Evolutionary conservation across 1,140 invertebrate species (phyloP).

Genomic region (Ceratina calcarata): DNA sequence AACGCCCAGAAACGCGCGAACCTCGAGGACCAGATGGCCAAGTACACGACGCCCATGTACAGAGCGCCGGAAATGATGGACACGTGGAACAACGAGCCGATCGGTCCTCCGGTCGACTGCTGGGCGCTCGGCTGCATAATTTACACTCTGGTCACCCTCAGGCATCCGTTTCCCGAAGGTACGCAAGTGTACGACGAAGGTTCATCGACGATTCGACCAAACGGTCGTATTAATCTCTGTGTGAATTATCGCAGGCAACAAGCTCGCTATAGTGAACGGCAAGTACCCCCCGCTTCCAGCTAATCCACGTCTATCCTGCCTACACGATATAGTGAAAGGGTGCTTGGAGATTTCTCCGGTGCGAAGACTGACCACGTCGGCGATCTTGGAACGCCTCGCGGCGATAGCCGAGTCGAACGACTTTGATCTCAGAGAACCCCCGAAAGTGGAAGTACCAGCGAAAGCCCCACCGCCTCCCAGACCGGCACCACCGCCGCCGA

Average conservation of each 20-base stretch:
- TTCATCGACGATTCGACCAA: neutral
- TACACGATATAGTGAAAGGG: conserved; percentile 95
- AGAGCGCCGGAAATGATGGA: conserved; percentile 98
- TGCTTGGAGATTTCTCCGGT: conserved; percentile 92
- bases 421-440: conserved; percentile 88
- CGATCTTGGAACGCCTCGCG: conserved; percentile 91
- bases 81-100: conserved; percentile 97
- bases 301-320: conserved; percentile 90
- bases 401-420: conserved; percentile 92
- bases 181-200: neutral
- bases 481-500: conserved; percentile 57
- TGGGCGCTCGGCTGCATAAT: conserved; percentile 99
- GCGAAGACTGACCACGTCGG: conserved; percentile 87
- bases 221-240: neutral
- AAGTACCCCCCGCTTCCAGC: conserved; percentile 93
- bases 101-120: conserved; percentile 93
- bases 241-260: conserved; percentile 83
- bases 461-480: conserved; percentile 64
- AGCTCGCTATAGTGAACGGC: conserved; percentile 97
- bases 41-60: conserved; percentile 93
- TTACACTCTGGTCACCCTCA: conserved; percentile 94
- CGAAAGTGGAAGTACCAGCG: conserved; percentile 83
- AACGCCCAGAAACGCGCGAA: conserved; percentile 93
- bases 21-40: conserved; percentile 93
- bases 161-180: conserved; percentile 98